These are phyloP conservation scores for Drosophila kohkoa DNA, from an alignment of 1,140 invertebrate species.

Conservation along the genomic window DNA sequence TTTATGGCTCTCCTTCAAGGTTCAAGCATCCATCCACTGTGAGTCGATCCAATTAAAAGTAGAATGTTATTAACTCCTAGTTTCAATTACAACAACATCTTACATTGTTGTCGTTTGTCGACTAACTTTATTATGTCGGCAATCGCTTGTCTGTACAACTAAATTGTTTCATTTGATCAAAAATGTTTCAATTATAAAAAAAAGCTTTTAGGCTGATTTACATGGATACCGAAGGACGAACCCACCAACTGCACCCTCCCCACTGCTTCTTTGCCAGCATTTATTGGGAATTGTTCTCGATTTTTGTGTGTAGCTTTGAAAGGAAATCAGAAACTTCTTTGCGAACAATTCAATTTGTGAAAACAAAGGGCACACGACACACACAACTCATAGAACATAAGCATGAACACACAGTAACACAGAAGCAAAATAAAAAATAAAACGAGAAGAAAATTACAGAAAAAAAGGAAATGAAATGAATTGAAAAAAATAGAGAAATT, in stretches of 20 bases:
- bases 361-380: constrained; percentile 45
- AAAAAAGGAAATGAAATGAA: constrained; percentile 46
- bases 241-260: not conserved
- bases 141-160: constrained; percentile 40
- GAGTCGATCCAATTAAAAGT: constrained; percentile 17
- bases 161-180: constrained; percentile 51
- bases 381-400: constrained; percentile 24
- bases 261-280: not conserved
- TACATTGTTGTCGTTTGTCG: not conserved
- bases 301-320: constrained; percentile 34
- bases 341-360: constrained; percentile 58
- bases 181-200: constrained; percentile 56
- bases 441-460: constrained; percentile 13
- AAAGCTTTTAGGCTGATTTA: constrained; percentile 62
- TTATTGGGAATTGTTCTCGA: constrained; percentile 24
- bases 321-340: constrained; percentile 58
- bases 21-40: not conserved
- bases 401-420: not conserved
- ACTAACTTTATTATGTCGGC: constrained; percentile 43
- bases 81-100: not conserved
- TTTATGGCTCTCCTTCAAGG: not conserved
- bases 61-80: constrained; percentile 27
- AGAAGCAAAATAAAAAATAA: constrained; percentile 3
- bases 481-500: constrained; percentile 39
- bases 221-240: constrained; percentile 25